Evolutionary conservation across 2,888 invertebrate genomes (phyloP).

Genomic region (Eupithecia dodoneata): DNA sequence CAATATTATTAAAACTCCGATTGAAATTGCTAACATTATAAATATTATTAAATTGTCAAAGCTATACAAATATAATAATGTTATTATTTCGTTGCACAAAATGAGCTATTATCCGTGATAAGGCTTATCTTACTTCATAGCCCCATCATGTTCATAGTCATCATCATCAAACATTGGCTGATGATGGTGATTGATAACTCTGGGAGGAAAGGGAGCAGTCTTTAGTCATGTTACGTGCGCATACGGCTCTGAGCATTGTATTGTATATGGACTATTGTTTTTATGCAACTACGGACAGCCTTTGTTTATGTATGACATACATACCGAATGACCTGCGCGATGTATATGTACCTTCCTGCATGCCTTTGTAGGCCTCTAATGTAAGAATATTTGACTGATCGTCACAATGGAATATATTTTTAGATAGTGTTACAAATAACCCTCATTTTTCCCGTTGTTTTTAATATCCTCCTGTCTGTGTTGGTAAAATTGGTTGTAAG

Average conservation of each 20-base stretch:
- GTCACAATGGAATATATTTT: no score
- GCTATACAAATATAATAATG: no score
- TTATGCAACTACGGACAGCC: constrained; percentile 5
- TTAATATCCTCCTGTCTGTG: neutral
- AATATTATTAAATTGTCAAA: no score
- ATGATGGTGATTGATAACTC: no score
- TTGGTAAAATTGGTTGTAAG: neutral
- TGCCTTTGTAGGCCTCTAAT: neutral
- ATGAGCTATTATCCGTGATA: no score
- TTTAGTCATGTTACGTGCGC: neutral
- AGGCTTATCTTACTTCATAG: no score
- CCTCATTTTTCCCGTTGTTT: neutral
- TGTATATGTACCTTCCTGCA: neutral
- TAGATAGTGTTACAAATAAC: neutral
- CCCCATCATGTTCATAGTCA: no score
- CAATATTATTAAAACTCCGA: no score
- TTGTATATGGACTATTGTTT: constrained; percentile 7
- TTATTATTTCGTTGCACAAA: no score
- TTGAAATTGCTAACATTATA: no score
- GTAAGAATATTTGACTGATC: neutral
- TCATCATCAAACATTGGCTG: no score
- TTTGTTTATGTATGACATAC: constrained; percentile 12
- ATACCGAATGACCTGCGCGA: neutral
- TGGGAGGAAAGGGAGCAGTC: neutral
- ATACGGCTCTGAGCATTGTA: neutral